A percentile compares a stretch with the other conserved stretches of the same genome.
Conservation (phyloP, 2,113 vertebrate genomes). For the Dicaeum eximium region DNA sequence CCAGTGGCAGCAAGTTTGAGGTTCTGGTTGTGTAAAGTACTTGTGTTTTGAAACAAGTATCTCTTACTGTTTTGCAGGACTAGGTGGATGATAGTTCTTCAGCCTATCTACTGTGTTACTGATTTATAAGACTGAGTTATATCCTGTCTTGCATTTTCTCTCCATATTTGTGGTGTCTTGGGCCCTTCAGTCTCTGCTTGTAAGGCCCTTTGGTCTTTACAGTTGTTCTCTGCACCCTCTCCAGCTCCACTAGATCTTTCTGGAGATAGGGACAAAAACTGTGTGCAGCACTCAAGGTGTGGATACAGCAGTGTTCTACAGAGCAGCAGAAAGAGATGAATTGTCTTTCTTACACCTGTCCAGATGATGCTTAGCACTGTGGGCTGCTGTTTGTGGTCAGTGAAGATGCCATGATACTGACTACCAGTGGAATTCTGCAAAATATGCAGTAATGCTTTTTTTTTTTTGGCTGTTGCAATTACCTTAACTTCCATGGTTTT, state of each 20-base stretch:
- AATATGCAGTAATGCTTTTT: background rate
- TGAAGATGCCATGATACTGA: background rate
- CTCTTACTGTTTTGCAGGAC: background rate
- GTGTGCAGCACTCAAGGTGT: accelerated
- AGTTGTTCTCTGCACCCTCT: background rate
- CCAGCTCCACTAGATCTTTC: background rate
- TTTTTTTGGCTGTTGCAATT: background rate
- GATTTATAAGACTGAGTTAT: background rate
- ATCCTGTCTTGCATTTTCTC: background rate
- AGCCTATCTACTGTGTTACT: background rate
- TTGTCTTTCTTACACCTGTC: background rate
- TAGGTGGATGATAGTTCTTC: background rate
- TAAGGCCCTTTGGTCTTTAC: background rate
- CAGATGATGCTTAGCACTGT: background rate
- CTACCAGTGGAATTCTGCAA: background rate
- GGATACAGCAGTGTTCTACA: background rate
- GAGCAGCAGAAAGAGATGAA: background rate
- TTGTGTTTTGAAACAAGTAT: background rate
- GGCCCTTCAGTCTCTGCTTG: background rate
- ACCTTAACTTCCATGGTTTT: background rate
- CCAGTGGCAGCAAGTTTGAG: background rate
- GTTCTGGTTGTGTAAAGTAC: background rate
- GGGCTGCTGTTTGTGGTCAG: background rate
- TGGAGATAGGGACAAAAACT: background rate
- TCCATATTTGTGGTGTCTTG: background rate